Percentiles rank a stretch among this genome's conserved stretches.
Conservation (phyloP, 2,113 vertebrate species). For the Prolemur simus region DNA sequence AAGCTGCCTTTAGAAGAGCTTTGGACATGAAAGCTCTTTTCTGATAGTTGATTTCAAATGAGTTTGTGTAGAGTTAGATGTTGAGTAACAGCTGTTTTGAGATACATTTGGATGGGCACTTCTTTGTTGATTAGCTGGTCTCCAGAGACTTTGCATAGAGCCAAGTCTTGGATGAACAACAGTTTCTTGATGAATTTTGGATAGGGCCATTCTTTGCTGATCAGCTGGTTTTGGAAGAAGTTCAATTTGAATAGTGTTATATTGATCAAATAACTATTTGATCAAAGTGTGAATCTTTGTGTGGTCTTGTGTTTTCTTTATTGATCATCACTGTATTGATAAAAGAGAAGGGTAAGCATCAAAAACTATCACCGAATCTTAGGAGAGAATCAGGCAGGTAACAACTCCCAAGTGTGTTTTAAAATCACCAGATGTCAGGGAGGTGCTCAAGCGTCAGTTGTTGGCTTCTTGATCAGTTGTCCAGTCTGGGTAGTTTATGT, state of each 20-base stretch:
- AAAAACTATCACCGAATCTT: not conserved
- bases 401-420: not conserved
- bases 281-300: not conserved
- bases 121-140: not conserved
- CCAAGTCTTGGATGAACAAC: not conserved
- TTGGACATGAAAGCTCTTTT: not conserved
- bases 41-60: not conserved
- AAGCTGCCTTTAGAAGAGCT: not conserved
- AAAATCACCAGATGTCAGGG: not conserved
- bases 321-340: not conserved
- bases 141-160: not conserved
- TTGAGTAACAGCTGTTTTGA: not conserved
- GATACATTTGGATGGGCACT: not conserved
- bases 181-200: not conserved
- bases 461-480: not conserved
- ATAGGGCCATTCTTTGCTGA: not conserved
- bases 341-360: not conserved
- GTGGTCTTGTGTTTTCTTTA: not conserved
- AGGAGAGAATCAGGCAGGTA: not conserved
- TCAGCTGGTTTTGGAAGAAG: not conserved
- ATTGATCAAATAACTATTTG: not conserved
- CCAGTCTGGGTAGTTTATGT: not conserved
- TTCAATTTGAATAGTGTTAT: not conserved
- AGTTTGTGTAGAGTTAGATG: not conserved
- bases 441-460: not conserved